Conservation (phyloP, 2,797 vertebrate species). For the Onychomys leucogaster region DNA sequence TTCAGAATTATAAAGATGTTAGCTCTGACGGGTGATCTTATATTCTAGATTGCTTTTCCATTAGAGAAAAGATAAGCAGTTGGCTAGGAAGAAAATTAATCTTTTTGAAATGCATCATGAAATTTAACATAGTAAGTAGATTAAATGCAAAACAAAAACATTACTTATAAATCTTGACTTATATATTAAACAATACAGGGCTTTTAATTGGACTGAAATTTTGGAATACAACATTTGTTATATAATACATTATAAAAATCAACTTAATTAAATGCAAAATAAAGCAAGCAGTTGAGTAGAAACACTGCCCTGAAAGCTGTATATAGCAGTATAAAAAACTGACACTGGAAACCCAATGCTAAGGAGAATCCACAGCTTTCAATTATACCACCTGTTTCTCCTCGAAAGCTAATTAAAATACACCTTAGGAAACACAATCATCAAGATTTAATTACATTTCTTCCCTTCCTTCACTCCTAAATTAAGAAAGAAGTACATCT, state of each 20-base stretch:
- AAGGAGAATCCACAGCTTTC: constrained; percentile 63
- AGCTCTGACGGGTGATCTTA: constrained; percentile 40
- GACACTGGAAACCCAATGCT: constrained; percentile 24
- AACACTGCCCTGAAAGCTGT: not conserved
- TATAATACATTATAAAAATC: constrained; percentile 27
- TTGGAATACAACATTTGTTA: constrained; percentile 29
- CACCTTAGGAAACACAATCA: constrained; percentile 75
- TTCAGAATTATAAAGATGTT: constrained; percentile 19
- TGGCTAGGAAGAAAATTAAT: constrained; percentile 42
- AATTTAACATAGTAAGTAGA: not conserved
- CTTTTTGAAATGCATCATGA: constrained; percentile 33
- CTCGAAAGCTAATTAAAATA: constrained; percentile 77
- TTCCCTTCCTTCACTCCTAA: constrained; percentile 63
- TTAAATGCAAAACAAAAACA: constrained; percentile 38
- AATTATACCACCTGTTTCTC: constrained; percentile 71
- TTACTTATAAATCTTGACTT: constrained; percentile 48
- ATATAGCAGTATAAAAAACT: not conserved
- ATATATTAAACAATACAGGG: constrained; percentile 49
- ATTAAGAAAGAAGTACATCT: constrained; percentile 49
- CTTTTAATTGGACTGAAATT: constrained; percentile 3
- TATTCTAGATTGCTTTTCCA: not conserved
- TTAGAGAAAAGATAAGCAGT: constrained; percentile 33
- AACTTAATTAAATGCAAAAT: constrained; percentile 56
- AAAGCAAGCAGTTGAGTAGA: not conserved
- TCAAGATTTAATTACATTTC: constrained; percentile 76